Evolutionary conservation across 2,888 invertebrate genomes (phyloP), one percentile per base, ranked within the genome.

Genomic region (Sarcophaga subvicina): DNA sequence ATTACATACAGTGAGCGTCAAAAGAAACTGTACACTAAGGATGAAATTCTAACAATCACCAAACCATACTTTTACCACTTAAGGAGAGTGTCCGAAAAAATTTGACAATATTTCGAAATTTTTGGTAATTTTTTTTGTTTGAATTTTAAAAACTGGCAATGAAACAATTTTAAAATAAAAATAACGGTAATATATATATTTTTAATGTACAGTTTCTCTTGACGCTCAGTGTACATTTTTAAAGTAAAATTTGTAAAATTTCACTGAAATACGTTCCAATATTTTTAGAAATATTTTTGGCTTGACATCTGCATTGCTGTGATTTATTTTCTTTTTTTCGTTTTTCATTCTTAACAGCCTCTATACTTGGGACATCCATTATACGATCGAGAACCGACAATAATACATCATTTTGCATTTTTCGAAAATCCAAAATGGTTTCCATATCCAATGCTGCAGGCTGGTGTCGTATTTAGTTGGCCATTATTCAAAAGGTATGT

Each of bases 371-470:
- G 98, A 4, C 95, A 97, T 91, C 96, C 96, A 0, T 93, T 98
- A 3, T 94, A 95, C 88, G 98, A 98, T 91, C 94, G 94, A 77
- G 96, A 97, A 90, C 96, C 98, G 0, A 97, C 97, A 2, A 98
- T 99, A 87, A 97, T 98, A 89, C 98, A 99, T 94, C 98, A 99
- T 93, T 98, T 97, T 94, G 96, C 96, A 8, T 95, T 96, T 91
- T 95, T 95, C 90, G 96, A 97, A 88, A 95, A 96, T 88, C 95
- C 96, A 49, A 95, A 95, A 59, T 95, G 95, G 89, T 97, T 98
- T 91, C 95, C 95, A 87, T 98, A 97, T 93, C 98, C 98, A 0
- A 96, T 97, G 93, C 94, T 97, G 84, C 96, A 96, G 2, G 96
- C 97, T 59, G 98, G 98, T 1, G 95, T 98, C 91, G 95, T 96